Conservation (phyloP, 2,797 vertebrate genomes). For the Threskiornis aethiopicus region DNA sequence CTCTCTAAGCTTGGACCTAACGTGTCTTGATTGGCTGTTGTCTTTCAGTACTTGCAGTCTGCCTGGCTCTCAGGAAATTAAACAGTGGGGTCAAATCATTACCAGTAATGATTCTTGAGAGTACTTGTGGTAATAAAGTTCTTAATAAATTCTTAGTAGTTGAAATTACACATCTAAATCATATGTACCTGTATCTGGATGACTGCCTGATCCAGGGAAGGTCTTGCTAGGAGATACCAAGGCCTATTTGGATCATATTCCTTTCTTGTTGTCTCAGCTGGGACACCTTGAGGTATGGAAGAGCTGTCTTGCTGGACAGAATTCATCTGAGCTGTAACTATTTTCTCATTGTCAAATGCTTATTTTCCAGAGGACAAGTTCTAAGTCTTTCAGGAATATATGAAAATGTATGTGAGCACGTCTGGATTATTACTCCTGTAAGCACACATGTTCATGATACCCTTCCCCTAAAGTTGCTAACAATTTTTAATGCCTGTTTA, state of each 20-base stretch:
- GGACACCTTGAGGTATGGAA: neutral
- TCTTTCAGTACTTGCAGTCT: neutral
- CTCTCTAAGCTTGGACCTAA: neutral
- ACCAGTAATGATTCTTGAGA: neutral
- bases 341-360: neutral
- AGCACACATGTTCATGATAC: accelerated
- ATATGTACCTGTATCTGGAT: neutral
- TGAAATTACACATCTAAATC: neutral
- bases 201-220: neutral
- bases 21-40: accelerated
- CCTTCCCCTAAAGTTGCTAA: neutral
- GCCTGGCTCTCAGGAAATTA: neutral
- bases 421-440: neutral
- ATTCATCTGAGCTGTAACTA: neutral
- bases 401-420: neutral
- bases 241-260: neutral
- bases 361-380: neutral
- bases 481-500: neutral
- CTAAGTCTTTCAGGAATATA: neutral
- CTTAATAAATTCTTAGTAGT: neutral
- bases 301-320: neutral
- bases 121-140: neutral
- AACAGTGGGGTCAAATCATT: neutral
- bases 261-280: neutral
- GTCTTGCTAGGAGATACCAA: neutral